Percentiles rank a stretch among this genome's conserved stretches.
These are phyloP conservation scores for Pomacea maculata DNA, from an alignment of 1,140 invertebrate species.

Conservation along the genomic window DNA sequence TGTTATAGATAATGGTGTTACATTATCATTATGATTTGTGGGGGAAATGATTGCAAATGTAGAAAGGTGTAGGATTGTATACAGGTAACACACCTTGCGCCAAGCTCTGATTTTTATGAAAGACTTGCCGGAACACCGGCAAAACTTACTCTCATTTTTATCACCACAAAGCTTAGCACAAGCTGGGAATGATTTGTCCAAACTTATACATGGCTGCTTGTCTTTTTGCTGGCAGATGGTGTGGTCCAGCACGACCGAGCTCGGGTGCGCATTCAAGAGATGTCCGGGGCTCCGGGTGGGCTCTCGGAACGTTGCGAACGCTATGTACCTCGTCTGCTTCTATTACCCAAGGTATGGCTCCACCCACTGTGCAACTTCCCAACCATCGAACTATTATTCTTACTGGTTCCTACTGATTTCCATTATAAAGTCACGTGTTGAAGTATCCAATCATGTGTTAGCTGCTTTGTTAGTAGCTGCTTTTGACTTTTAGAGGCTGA, in stretches of 20 bases:
- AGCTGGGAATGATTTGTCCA: too few relatives aligned
- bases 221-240: slow-evolving; percentile 18
- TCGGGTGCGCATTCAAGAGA: slow-evolving; percentile 26
- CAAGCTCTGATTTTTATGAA: too few relatives aligned
- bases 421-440: not conserved
- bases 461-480: not conserved
- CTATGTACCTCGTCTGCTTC: slow-evolving; percentile 28
- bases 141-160: too few relatives aligned
- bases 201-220: not conserved
- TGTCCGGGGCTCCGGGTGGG: slow-evolving; percentile 21
- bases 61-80: too few relatives aligned
- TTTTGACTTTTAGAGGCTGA: not conserved
- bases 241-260: slow-evolving; percentile 24
- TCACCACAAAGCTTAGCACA: too few relatives aligned
- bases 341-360: slow-evolving; percentile 30
- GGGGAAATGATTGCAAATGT: too few relatives aligned
- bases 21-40: too few relatives aligned
- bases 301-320: slow-evolving; percentile 8
- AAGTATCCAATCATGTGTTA: not conserved
- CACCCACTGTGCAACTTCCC: too few relatives aligned
- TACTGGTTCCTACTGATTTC: not conserved
- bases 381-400: not conserved
- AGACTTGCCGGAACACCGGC: too few relatives aligned
- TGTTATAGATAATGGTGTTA: too few relatives aligned
- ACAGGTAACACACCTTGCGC: too few relatives aligned